Evolutionary conservation across 2,888 invertebrate species (phyloP).

Genomic region (Augochlorella aurata): DNA sequence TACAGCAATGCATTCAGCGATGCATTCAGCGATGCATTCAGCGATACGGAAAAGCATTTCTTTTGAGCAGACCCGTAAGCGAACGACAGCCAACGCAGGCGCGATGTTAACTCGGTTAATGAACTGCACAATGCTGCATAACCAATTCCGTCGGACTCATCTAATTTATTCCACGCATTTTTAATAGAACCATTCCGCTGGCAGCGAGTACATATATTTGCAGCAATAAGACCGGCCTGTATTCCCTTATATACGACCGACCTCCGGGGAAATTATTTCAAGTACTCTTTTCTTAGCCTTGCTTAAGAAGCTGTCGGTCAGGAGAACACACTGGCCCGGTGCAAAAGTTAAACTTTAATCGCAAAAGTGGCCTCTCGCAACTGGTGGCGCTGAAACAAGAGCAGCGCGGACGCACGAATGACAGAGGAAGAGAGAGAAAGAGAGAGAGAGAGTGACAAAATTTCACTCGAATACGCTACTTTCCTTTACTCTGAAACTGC

Average conservation of each 20-base stretch:
- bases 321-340: slow-evolving; percentile 30
- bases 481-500: slow-evolving; percentile 13
- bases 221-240: slow-evolving; percentile 40
- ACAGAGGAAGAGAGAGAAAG: too few species aligned
- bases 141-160: slow-evolving; percentile 3
- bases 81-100: not conserved
- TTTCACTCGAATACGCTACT: slow-evolving; percentile 15
- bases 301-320: slow-evolving; percentile 56
- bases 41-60: not conserved
- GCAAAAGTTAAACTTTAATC: slow-evolving; percentile 62
- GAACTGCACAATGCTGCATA: slow-evolving; percentile 12
- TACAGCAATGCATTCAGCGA: not conserved
- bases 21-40: not conserved
- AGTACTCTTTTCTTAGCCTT: slow-evolving; percentile 52
- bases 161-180: slow-evolving; percentile 37
- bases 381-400: slow-evolving; percentile 30
- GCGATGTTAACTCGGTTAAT: slow-evolving; percentile 20
- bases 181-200: slow-evolving; percentile 18
- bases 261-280: slow-evolving; percentile 64
- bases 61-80: not conserved
- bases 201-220: slow-evolving; percentile 20
- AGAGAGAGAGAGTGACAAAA: slow-evolving; percentile 1
- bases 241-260: slow-evolving; percentile 47
- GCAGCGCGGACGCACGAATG: slow-evolving; percentile 29
- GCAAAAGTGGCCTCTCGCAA: slow-evolving; percentile 61